Conservation (phyloP, 92 coral and sea anemone genomes). For the Siderastrea siderea region DNA sequence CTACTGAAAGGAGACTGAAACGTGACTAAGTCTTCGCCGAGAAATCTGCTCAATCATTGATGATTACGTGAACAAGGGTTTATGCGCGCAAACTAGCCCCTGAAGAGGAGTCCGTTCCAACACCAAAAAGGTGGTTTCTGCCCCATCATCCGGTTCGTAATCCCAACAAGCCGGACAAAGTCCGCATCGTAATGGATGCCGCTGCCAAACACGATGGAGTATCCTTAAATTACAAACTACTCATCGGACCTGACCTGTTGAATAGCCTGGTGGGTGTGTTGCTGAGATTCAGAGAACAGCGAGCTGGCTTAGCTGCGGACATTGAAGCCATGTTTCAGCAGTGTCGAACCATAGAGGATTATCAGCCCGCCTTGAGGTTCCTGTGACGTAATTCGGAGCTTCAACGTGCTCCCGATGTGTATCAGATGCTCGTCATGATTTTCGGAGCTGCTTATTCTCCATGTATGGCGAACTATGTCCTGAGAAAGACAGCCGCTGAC, state of each 20-base stretch:
- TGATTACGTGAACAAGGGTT: conserved; percentile 53
- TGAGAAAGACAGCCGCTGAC: conserved; percentile 74
- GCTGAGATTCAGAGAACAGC: conserved; percentile 43
- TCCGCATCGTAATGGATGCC: conserved; percentile 71
- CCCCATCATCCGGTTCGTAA: conserved; percentile 66
- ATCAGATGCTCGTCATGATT: conserved; percentile 32
- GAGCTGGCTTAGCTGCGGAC: conserved; percentile 73
- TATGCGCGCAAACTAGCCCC: conserved; percentile 62
- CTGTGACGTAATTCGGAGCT: conserved; percentile 60
- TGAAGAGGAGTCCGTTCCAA: conserved; percentile 45
- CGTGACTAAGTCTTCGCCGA: conserved; percentile 52
- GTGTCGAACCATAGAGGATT: conserved; percentile 40
- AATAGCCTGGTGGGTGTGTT: no score
- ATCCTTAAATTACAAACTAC: conserved; percentile 51
- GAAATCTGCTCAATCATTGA: conserved; percentile 64
- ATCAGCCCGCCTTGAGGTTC: conserved; percentile 78
- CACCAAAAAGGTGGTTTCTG: conserved; percentile 43
- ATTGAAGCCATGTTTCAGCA: conserved; percentile 80
- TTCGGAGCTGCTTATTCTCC: background rate
- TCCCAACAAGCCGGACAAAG: conserved; percentile 66
- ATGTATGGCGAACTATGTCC: conserved; percentile 73
- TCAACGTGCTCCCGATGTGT: conserved; percentile 67
- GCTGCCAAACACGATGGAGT: conserved; percentile 46
- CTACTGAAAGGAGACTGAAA: conserved; percentile 11
- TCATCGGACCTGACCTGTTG: conserved; percentile 45